These are phyloP conservation scores for Chaetops frenatus DNA, from an alignment of 2,113 vertebrate species.

Conservation along the genomic window DNA sequence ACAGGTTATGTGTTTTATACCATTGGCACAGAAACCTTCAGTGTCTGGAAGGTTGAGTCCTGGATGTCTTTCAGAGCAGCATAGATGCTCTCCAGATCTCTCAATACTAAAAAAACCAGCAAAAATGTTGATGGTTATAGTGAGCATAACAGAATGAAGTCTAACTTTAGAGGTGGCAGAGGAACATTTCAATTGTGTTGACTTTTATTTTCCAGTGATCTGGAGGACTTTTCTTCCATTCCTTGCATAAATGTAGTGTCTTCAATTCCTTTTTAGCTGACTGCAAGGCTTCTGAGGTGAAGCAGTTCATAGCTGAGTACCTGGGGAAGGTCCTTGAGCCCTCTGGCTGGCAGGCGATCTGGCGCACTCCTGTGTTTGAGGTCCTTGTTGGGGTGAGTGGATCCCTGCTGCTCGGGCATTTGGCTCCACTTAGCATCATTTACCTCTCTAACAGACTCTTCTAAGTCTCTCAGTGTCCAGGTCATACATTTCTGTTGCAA, in stretches of 20 bases:
- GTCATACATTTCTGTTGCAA: not conserved
- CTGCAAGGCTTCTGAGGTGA: slow-evolving; percentile 90
- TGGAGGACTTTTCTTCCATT: not conserved
- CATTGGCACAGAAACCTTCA: not conserved
- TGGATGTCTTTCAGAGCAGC: not conserved
- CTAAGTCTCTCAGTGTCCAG: not conserved
- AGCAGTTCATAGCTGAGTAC: slow-evolving; percentile 87
- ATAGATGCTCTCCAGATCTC: not conserved
- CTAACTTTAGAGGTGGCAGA: not conserved
- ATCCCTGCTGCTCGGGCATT: not conserved
- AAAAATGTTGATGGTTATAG: not conserved
- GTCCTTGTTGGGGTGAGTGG: slow-evolving; percentile 86
- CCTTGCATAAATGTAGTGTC: not conserved
- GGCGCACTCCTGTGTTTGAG: slow-evolving; percentile 86
- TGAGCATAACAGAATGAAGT: not conserved
- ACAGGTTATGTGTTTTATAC: not conserved
- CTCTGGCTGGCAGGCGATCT: slow-evolving; percentile 88
- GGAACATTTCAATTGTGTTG: not conserved
- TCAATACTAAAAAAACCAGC: not conserved
- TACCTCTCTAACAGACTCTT: not conserved
- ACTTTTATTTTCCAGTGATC: not conserved
- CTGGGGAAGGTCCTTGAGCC: slow-evolving; percentile 88
- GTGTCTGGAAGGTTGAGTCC: not conserved
- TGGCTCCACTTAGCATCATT: not conserved
- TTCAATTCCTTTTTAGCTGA: slow-evolving; percentile 76